These are phyloP conservation scores for Trichonephila clavipes DNA, from an alignment of 1,140 invertebrate species.

Conservation along the genomic window DNA sequence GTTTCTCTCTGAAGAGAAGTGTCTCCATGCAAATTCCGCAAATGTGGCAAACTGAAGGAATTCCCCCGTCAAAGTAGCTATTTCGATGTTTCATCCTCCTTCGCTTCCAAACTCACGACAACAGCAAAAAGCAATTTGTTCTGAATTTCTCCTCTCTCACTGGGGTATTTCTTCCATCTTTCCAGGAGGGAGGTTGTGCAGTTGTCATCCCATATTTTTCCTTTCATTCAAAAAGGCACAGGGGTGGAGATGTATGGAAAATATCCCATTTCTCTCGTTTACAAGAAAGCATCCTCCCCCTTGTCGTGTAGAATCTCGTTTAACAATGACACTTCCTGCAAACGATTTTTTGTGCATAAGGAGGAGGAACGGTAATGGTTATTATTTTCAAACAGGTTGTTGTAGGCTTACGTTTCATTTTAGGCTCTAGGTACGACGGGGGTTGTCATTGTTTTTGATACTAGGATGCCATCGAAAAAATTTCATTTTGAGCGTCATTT, in stretches of 20 bases:
- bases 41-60: not conserved
- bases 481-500: not conserved
- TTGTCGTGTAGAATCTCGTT: not conserved
- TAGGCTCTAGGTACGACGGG: not conserved
- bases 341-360: not conserved
- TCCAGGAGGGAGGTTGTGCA: conserved; percentile 2
- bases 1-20: too few relatives aligned
- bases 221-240: not conserved
- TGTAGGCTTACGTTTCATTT: not conserved
- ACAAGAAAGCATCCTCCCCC: not conserved
- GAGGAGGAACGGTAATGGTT: conserved; percentile 18
- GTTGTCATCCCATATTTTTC: conserved; percentile 46
- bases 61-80: not conserved
- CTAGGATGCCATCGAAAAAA: not conserved
- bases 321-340: conserved; percentile 1
- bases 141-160: conserved; percentile 37
- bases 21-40: not conserved
- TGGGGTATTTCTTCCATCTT: not conserved
- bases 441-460: not conserved
- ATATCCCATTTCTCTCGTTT: conserved; percentile 11
- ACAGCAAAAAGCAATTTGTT: conserved; percentile 48
- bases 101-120: conserved; percentile 8
- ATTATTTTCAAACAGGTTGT: conserved; percentile 30
- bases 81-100: conserved; percentile 1
- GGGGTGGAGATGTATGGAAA: not conserved